Base-by-base conservation (phyloP, 2,797 vertebrate species). In the Halcyon chelicuti region DNA sequence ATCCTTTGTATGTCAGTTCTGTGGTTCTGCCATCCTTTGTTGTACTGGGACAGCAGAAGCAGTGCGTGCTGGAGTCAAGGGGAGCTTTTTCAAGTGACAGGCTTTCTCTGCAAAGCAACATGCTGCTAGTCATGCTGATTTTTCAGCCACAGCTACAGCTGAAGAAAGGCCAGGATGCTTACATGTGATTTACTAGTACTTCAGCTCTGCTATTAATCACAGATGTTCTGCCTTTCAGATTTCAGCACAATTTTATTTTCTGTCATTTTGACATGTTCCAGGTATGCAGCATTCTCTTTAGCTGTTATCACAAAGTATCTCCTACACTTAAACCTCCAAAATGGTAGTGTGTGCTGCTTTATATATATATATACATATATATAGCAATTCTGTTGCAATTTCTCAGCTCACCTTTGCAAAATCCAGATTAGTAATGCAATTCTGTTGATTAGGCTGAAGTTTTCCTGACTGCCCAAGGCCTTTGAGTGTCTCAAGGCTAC, bases 261-360 rank as follows among this genome's bases (percentile, higher is more conserved):
- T 96, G 86, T 81, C 92, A 76, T 95, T 95, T 95, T 96, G 77
- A 90, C 44, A 52, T 47, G 78, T 70, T 22, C 57, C 60, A 72
- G 62, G 23, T 86, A 84, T 73, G 42, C 66, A 70, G 29, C 44
- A 82, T 87, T 92, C 58, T 86, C 42, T 79, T 82, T 35, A 86
- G 62, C 76, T 93, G 23, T 78, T 93, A 88, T 55, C 47, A 61
- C 31, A 62, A 70, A 73, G n/a, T 81, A 40, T 76, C 40, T 80
- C 47, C 61, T 89, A 18, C 49, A 87, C 37, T 78, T 80, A 42
- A 90, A 86, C 46, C 31, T 80, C 46, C 55, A 51, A 92, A 91
- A 88, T 78, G 85, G 47, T 29, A 67, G 8, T 16, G 5, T 55
- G 40, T 78, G 31, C 60, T 80, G 26, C 22, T 76, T 66, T 57